These are phyloP conservation scores for Amblyjoppa fuscipennis DNA, from an alignment of 2,888 invertebrate genomes.

Conservation along the genomic window DNA sequence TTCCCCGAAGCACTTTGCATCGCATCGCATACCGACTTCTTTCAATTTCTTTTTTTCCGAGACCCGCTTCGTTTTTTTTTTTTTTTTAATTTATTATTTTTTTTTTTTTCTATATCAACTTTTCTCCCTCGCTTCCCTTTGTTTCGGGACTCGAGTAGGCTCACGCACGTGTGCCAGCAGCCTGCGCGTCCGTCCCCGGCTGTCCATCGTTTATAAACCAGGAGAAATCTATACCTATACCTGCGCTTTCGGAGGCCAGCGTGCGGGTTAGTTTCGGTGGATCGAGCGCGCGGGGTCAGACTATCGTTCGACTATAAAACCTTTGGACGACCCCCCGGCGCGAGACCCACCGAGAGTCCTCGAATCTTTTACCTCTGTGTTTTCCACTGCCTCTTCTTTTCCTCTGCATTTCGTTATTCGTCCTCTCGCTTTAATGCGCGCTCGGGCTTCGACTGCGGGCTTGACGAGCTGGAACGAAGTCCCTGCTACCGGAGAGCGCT, in stretches of 20 bases:
- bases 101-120: background rate
- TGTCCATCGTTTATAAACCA: background rate
- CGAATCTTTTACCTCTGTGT: constrained; percentile 37
- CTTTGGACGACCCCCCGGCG: constrained; percentile 60
- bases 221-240: background rate
- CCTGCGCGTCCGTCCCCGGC: background rate
- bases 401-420: constrained; percentile 28
- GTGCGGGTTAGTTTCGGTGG: background rate
- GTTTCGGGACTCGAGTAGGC: constrained; percentile 21
- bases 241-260: background rate
- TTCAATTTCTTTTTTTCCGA: constrained; percentile 42
- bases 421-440: constrained; percentile 46
- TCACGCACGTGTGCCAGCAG: constrained; percentile 2
- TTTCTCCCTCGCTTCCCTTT: constrained; percentile 13
- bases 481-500: background rate
- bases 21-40: constrained; percentile 65
- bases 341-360: constrained; percentile 30
- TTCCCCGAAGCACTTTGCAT: constrained; percentile 76
- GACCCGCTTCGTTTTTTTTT: background rate
- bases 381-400: constrained; percentile 8
- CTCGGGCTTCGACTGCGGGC: background rate
- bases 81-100: background rate
- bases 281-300: constrained; percentile 25
- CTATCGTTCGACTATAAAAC: constrained; percentile 49
- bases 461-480: background rate